phyloP scores from a whole-genome alignment of 2,888 invertebrate species.

The Dicyrtoma fusca region DNA sequence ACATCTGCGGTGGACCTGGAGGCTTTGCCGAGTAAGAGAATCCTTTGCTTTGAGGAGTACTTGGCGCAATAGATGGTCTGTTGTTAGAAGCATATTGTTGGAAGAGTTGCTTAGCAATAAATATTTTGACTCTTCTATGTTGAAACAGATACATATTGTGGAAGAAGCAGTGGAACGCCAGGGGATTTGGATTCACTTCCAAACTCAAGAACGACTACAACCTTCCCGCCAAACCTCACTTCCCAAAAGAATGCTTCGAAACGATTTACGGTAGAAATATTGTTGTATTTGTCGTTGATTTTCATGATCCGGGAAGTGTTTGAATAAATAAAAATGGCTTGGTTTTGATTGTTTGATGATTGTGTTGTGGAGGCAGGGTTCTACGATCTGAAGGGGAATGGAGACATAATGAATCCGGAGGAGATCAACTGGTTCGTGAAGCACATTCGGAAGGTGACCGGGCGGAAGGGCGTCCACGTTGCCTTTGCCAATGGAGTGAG shows the following conservation, averaged over 20 bases:
- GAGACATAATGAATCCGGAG: constrained; percentile 81
- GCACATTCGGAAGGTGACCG: constrained; percentile 75
- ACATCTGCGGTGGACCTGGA: constrained; percentile 95
- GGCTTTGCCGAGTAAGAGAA: constrained; percentile 82
- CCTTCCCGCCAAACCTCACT: constrained; percentile 68
- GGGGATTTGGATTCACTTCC: constrained; percentile 95
- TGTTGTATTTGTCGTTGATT: background rate
- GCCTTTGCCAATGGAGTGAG: constrained; percentile 95
- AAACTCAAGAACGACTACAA: constrained; percentile 78
- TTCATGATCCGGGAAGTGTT: too few species aligned
- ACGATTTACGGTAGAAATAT: constrained; percentile 87
- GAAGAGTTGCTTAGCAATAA: background rate
- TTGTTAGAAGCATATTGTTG: too few species aligned
- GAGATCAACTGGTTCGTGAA: constrained; percentile 79
- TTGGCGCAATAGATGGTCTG: too few species aligned
- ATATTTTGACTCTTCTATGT: too few species aligned
- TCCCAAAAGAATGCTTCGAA: constrained; percentile 88
- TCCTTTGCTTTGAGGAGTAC: background rate
- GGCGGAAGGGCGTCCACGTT: constrained; percentile 83
- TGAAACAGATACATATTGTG: constrained; percentile 71
- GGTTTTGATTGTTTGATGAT: too few species aligned
- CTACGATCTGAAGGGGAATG: constrained; percentile 68
- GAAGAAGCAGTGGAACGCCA: constrained; percentile 66
- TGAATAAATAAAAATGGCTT: too few species aligned
- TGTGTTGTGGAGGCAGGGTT: too few species aligned